Evolutionary conservation across 2,797 vertebrate genomes (phyloP).

Genomic region (Psittacula derbiana): DNA sequence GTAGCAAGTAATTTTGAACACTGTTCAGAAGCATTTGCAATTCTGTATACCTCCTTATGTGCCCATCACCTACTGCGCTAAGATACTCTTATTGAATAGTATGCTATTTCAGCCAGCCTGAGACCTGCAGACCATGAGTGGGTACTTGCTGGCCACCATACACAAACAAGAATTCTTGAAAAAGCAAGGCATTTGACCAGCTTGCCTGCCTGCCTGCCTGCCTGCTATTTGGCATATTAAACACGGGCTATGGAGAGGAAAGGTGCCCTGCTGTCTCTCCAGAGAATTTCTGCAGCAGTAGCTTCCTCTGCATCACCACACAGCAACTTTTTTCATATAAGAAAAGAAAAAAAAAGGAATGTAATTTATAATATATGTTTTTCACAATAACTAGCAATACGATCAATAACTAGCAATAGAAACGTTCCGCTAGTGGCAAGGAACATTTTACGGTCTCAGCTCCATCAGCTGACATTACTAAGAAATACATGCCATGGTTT

Average conservation of each 20-base stretch:
- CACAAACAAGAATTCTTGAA: neutral
- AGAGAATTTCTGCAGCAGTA: neutral
- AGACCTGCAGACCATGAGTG: neutral
- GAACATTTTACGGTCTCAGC: constrained; percentile 42
- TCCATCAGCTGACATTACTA: constrained; percentile 37
- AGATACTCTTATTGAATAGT: neutral
- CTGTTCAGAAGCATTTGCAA: neutral
- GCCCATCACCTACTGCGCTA: neutral
- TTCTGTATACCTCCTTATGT: neutral
- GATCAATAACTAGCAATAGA: constrained; percentile 62
- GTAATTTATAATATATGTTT: constrained; percentile 51
- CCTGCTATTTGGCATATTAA: neutral
- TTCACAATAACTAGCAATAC: constrained; percentile 41
- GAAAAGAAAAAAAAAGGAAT: neutral
- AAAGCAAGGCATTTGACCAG: neutral
- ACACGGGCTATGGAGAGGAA: neutral
- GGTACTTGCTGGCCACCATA: neutral
- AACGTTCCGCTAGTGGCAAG: constrained; percentile 33
- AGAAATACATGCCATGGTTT: constrained; percentile 27
- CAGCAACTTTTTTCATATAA: neutral
- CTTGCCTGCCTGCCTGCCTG: neutral
- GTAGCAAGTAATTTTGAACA: neutral
- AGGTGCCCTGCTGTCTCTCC: neutral
- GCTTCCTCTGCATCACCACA: neutral
- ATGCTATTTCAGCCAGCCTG: neutral